Evolutionary conservation across 2,797 vertebrate genomes (phyloP), one percentile per base, ranked within the genome.

Genomic region (Spondyliosoma cantharus): DNA sequence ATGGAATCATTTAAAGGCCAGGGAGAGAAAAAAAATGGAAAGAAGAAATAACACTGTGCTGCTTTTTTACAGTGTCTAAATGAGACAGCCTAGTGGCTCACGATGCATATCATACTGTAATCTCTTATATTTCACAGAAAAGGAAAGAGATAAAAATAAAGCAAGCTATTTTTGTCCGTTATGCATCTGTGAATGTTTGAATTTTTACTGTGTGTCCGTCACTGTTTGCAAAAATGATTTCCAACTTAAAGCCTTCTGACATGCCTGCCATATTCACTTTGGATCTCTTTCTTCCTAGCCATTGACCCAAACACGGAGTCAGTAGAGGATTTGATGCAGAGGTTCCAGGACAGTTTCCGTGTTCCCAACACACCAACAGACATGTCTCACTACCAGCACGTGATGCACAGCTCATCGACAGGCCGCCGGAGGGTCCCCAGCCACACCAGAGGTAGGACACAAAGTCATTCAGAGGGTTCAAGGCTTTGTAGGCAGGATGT

Each of bases 331-430:
- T 94, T 99, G 94, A 97, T 99, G 97, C 96, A 97, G 95, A 96
- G 97, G 89, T 98, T 99, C 94, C 97, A 98, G 93, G 97, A 98
- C 91, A 97, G 97, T 84, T 99, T 98, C 90, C 96, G 96, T 37
- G 96, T 96, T 53, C 91, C 93, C 86, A 98, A 96, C 93, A 96
- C 96, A 0, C 95, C 95, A 29, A 95, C 97, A n/a, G 97, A 99
- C 94, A 96, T 99, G 20, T 95, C 95, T 80, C 97, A 97, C 92
- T 96, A 98, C 80, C 97, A 98, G 87, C 95, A 97, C 0, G 94
- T 95, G 4, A 94, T 96, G 1, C 95, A 96, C 94, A 95, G 95
- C 91, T 88, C 95, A 0, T 96, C 96, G 0, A 95, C 95, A 25
- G 96, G 97, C 83, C 94, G 96, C 66, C 94, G 96, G 87, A 96